Conservation (phyloP, 2,113 vertebrate genomes). For the Pedionomus torquatus region DNA sequence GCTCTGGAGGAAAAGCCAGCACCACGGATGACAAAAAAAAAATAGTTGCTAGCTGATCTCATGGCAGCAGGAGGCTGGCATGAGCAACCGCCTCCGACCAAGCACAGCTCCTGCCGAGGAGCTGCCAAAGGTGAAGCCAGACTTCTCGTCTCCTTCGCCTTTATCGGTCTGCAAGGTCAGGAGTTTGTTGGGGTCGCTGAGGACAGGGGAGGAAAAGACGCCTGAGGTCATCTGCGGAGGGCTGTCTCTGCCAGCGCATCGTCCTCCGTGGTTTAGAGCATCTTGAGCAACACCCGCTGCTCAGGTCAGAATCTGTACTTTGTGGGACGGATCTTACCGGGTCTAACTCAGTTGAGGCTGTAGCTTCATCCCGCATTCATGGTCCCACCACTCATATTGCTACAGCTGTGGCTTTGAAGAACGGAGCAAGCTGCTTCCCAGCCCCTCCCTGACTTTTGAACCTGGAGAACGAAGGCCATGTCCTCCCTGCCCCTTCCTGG, state of each 20-base stretch:
- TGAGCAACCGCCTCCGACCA: not conserved
- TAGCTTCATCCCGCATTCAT: not conserved
- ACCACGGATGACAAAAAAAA: not conserved
- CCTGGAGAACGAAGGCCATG: not conserved
- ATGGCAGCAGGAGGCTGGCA: not conserved
- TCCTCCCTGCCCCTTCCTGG: not conserved
- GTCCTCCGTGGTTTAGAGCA: rapidly evolving
- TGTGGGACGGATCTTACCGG: not conserved
- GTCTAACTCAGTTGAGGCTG: not conserved
- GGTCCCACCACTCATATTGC: not conserved
- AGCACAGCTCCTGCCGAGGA: not conserved
- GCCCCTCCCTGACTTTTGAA: not conserved
- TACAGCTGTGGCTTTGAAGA: not conserved
- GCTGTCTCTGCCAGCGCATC: not conserved
- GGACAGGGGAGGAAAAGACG: not conserved
- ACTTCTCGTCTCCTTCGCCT: not conserved
- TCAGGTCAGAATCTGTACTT: not conserved
- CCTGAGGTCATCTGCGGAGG: not conserved
- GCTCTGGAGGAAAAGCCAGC: not conserved
- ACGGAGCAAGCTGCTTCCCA: not conserved
- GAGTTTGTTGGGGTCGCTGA: not conserved
- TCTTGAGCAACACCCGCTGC: not conserved
- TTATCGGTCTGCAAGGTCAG: not conserved
- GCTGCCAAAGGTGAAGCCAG: not conserved
- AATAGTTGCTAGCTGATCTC: not conserved